phyloP scores from a whole-genome alignment of 2,888 invertebrate genomes.

The Tolmerus cingulatus region DNA sequence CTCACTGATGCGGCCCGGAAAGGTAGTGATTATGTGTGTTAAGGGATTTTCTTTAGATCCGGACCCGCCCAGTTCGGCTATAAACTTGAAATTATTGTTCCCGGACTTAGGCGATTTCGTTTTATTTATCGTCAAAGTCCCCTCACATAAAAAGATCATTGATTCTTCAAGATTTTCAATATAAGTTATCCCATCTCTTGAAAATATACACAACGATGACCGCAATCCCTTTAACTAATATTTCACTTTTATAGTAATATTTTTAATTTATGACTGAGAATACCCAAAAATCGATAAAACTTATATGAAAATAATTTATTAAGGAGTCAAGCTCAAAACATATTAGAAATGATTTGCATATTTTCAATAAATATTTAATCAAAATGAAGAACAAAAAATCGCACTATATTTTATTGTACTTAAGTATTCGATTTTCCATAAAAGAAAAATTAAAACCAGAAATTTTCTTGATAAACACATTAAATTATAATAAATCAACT shows the following conservation, averaged over 20 bases:
- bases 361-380: too few species aligned
- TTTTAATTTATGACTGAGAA: not conserved
- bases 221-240: not conserved
- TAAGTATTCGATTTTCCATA: too few species aligned
- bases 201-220: not conserved
- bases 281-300: not conserved
- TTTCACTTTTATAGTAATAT: not conserved
- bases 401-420: too few species aligned
- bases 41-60: not conserved
- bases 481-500: too few species aligned
- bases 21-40: conserved; percentile 9
- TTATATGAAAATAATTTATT: not conserved
- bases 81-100: not conserved
- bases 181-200: not conserved
- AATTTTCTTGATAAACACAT: too few species aligned
- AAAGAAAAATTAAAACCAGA: too few species aligned
- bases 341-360: not conserved
- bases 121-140: not conserved
- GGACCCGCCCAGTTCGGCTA: not conserved
- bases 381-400: too few species aligned
- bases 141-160: not conserved
- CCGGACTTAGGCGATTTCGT: not conserved
- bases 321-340: not conserved
- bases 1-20: not conserved
- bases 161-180: not conserved